Evolutionary conservation across 2,797 vertebrate genomes (phyloP).

Genomic region (Xiphophorus birchmanni): DNA sequence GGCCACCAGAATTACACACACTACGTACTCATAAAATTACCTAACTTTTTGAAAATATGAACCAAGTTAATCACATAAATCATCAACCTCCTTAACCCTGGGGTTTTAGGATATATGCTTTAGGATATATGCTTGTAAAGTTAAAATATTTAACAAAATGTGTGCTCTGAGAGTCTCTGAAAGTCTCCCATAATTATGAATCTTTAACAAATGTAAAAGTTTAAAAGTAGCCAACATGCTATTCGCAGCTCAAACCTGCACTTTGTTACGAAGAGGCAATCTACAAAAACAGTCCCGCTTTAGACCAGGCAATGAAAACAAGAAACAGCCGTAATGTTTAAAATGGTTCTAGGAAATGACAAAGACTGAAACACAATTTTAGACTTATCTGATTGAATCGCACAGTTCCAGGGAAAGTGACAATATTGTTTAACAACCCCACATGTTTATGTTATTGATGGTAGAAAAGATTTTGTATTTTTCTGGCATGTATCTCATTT

Average conservation of each 20-base stretch:
- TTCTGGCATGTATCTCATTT: not conserved
- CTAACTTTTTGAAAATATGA: not conserved
- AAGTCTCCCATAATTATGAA: not conserved
- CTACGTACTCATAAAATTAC: not conserved
- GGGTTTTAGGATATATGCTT: not conserved
- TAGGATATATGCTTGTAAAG: not conserved
- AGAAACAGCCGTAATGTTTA: not conserved
- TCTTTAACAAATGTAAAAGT: not conserved
- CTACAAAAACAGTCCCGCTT: not conserved
- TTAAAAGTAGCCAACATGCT: not conserved
- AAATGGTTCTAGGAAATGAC: not conserved
- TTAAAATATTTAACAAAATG: not conserved
- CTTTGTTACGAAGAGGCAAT: not conserved
- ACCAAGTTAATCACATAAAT: not conserved
- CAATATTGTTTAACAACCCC: not conserved
- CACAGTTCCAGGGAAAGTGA: not conserved
- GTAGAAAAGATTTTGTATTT: not conserved
- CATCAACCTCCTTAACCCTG: not conserved
- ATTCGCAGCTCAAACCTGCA: not conserved
- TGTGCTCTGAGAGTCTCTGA: not conserved
- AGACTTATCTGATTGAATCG: not conserved
- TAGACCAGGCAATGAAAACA: not conserved
- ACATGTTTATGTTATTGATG: not conserved
- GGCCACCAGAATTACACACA: not conserved
- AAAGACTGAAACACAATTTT: not conserved